phyloP scores from a whole-genome alignment of 2,888 invertebrate species.

The Agonopterix heracliana region DNA sequence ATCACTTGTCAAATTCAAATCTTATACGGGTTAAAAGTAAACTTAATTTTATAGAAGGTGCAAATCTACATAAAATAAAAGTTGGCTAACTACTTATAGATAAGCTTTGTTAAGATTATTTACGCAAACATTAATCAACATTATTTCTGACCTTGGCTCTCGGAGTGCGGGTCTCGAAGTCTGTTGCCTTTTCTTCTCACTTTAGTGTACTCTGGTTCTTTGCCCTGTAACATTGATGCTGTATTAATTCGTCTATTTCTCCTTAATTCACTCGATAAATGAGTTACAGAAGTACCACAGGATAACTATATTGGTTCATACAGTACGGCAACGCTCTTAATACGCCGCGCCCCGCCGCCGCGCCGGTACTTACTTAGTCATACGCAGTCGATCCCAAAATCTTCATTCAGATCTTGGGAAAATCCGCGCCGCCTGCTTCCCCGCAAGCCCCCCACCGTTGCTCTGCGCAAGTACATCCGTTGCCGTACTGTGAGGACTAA shows the following conservation, averaged over 20 bases:
- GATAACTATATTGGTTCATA: too few species aligned
- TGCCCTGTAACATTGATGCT: conserved; percentile 66
- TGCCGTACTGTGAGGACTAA: too few species aligned
- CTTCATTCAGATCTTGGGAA: too few species aligned
- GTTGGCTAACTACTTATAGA: conserved; percentile 61
- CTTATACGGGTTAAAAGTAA: conserved; percentile 62
- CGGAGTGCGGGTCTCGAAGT: conserved; percentile 87
- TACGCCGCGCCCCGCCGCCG: too few species aligned
- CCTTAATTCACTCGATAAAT: too few species aligned
- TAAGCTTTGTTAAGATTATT: conserved; percentile 43
- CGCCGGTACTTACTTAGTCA: too few species aligned
- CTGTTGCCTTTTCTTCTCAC: conserved; percentile 88
- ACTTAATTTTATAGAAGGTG: conserved; percentile 60
- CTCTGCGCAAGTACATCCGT: too few species aligned
- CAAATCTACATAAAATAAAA: conserved; percentile 67
- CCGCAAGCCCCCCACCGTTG: too few species aligned
- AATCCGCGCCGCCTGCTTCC: too few species aligned
- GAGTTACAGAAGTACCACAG: too few species aligned
- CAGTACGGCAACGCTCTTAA: too few species aligned
- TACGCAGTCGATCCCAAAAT: too few species aligned
- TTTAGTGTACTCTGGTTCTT: conserved; percentile 90
- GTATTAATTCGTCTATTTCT: not conserved
- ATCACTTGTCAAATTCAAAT: conserved; percentile 70
- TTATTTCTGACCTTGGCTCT: conserved; percentile 83
- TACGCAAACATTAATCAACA: conserved; percentile 7